Percentiles rank a stretch among this genome's conserved stretches.
Conservation (phyloP, 1,140 invertebrate species). For the Megathymus violae region DNA sequence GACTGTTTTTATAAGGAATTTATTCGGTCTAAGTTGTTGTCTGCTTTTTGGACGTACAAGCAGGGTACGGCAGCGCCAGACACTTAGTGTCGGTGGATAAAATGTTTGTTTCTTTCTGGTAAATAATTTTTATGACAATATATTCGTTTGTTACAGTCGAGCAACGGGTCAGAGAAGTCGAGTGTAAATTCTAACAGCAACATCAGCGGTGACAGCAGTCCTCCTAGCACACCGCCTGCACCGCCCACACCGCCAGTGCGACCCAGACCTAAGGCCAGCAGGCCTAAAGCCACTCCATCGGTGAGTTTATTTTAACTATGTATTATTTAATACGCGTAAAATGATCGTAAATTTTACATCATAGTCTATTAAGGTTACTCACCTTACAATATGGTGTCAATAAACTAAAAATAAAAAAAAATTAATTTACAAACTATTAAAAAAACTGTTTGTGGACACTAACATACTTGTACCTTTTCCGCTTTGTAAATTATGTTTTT, state of each 20-base stretch:
- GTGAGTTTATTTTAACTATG: slow-evolving; percentile 48
- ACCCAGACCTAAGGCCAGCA: slow-evolving; percentile 79
- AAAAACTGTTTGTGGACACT: too few relatives aligned
- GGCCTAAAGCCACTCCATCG: slow-evolving; percentile 50
- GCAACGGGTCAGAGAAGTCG: slow-evolving; percentile 68
- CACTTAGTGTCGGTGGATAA: too few relatives aligned
- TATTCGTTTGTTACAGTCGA: slow-evolving; percentile 63
- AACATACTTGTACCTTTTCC: too few relatives aligned
- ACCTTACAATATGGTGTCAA: too few relatives aligned
- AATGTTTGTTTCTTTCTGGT: too few relatives aligned
- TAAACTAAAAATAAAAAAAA: too few relatives aligned
- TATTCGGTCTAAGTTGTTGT: slow-evolving; percentile 50
- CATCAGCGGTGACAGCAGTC: slow-evolving; percentile 58
- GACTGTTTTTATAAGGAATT: slow-evolving; percentile 58
- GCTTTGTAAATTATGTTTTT: too few relatives aligned
- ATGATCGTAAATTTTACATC: too few relatives aligned
- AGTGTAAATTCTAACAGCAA: slow-evolving; percentile 44
- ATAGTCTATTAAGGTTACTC: too few relatives aligned
- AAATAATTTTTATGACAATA: too few relatives aligned
- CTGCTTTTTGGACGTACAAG: slow-evolving; percentile 21
- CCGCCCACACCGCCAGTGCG: slow-evolving; percentile 73
- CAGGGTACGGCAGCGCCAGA: too few relatives aligned
- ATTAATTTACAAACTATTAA: too few relatives aligned
- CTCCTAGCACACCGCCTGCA: slow-evolving; percentile 77
- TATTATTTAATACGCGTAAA: slow-evolving; percentile 2